These are phyloP conservation scores for Dryadula phaetusa DNA, from an alignment of 2,888 invertebrate genomes.

Conservation along the genomic window DNA sequence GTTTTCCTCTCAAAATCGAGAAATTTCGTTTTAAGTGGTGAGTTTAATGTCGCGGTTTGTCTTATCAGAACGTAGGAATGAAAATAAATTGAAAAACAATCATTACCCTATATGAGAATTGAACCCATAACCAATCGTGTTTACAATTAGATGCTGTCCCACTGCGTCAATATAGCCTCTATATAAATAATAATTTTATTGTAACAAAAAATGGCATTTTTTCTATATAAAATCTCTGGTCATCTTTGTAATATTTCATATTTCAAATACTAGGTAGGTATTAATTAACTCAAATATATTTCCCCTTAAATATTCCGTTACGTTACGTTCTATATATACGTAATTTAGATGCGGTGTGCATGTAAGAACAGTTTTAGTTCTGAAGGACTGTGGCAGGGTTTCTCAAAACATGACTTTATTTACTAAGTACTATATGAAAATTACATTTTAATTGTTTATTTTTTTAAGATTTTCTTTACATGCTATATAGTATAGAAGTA, in stretches of 20 bases:
- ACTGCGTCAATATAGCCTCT: not conserved
- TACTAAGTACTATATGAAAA: not conserved
- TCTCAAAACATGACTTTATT: not conserved
- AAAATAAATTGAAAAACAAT: too few species aligned
- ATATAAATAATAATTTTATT: not conserved
- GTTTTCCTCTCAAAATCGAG: too few species aligned
- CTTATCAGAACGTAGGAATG: too few species aligned
- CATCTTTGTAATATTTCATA: not conserved
- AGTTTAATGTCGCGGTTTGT: too few species aligned
- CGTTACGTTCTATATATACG: conserved; percentile 4
- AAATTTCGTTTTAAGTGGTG: too few species aligned
- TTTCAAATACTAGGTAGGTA: not conserved
- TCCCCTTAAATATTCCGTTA: not conserved
- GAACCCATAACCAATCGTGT: not conserved
- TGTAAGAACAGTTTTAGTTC: conserved; percentile 31
- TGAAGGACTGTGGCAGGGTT: conserved; percentile 8
- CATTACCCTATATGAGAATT: too few species aligned
- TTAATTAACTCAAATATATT: conserved; percentile 13
- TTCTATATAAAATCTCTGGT: not conserved
- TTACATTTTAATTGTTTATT: too few species aligned
- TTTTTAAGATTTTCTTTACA: too few species aligned
- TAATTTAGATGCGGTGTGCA: conserved; percentile 24
- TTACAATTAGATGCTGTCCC: not conserved
- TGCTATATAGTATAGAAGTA: too few species aligned
- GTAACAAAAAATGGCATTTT: too few species aligned